A percentile compares a stretch with the other conserved stretches of the same genome.
Conservation (phyloP, 35 echinoderm and acorn worm genomes). For the Apostichopus parvimensis region DNA sequence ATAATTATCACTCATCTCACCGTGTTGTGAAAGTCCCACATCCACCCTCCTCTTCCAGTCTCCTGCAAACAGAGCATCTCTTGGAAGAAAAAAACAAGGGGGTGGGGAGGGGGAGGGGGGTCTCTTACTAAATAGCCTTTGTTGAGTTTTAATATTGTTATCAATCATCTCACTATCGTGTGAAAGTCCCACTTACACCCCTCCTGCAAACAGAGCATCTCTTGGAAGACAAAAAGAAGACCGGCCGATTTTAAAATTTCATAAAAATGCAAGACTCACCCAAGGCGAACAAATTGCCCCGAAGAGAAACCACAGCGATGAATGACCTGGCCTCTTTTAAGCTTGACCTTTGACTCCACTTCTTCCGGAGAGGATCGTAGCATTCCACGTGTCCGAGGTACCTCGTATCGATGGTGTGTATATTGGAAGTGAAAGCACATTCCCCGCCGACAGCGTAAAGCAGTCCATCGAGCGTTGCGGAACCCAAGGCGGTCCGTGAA, state of each 20-base stretch:
- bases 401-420: slow-evolving; percentile 86
- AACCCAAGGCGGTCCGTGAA: slow-evolving; percentile 88
- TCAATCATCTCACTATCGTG: too few relatives aligned
- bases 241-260: not conserved
- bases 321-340: slow-evolving; percentile 88
- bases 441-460: slow-evolving; percentile 93
- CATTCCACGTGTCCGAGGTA: slow-evolving; percentile 92
- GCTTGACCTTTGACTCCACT: slow-evolving; percentile 71
- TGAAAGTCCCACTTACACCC: too few relatives aligned
- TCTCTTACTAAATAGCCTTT: not conserved
- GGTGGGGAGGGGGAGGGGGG: too few relatives aligned
- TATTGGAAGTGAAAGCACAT: slow-evolving; percentile 86
- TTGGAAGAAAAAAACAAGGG: too few relatives aligned
- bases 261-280: slow-evolving; percentile 45
- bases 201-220: too few relatives aligned
- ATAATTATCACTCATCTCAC: too few relatives aligned
- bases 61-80: too few relatives aligned
- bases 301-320: slow-evolving; percentile 69
- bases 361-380: slow-evolving; percentile 87
- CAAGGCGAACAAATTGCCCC: slow-evolving; percentile 79
- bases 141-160: too few relatives aligned
- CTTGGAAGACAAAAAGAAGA: not conserved
- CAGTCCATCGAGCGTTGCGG: slow-evolving; percentile 80
- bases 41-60: too few relatives aligned
- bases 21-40: too few relatives aligned